Conservation (phyloP, 2,888 invertebrate species). For the Suillia variegata region DNA sequence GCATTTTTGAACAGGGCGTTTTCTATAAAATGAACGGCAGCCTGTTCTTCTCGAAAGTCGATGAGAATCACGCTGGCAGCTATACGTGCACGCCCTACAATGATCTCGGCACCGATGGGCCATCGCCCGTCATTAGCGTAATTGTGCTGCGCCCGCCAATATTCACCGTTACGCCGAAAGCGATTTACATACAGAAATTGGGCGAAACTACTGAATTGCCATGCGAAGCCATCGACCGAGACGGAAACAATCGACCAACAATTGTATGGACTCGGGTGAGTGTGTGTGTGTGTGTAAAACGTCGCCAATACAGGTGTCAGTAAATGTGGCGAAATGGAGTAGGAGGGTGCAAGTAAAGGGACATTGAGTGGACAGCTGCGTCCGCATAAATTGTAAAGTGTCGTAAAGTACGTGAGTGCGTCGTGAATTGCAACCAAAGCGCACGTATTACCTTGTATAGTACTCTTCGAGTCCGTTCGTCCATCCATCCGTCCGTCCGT, state of each 20-base stretch:
- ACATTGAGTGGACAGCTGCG: neutral
- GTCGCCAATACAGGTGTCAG: neutral
- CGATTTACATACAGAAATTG: slow-evolving; percentile 81
- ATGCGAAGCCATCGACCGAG: slow-evolving; percentile 77
- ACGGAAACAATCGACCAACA: slow-evolving; percentile 68
- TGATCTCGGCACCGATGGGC: slow-evolving; percentile 82
- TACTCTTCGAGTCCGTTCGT: neutral
- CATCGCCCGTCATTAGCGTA: slow-evolving; percentile 83
- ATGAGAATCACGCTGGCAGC: slow-evolving; percentile 82
- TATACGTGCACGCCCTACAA: slow-evolving; percentile 94
- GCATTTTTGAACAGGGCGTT: slow-evolving; percentile 66
- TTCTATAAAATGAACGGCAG: slow-evolving; percentile 86
- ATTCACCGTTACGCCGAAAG: slow-evolving; percentile 79
- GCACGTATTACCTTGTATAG: neutral
- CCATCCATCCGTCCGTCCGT: too few species aligned
- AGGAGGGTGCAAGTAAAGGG: neutral
- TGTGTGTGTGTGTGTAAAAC: slow-evolving; percentile 60
- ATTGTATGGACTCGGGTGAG: slow-evolving; percentile 73
- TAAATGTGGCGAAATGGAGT: neutral
- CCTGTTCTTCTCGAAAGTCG: slow-evolving; percentile 80
- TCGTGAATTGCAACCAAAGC: slow-evolving; percentile 5
- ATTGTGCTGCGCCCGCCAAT: slow-evolving; percentile 84
- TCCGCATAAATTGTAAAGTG: slow-evolving; percentile 16
- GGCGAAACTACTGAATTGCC: slow-evolving; percentile 82
- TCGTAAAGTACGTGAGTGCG: slow-evolving; percentile 13